These are phyloP conservation scores for Acipenser transmontanus DNA, from an alignment of 2,797 vertebrate genomes.

Conservation along the genomic window DNA sequence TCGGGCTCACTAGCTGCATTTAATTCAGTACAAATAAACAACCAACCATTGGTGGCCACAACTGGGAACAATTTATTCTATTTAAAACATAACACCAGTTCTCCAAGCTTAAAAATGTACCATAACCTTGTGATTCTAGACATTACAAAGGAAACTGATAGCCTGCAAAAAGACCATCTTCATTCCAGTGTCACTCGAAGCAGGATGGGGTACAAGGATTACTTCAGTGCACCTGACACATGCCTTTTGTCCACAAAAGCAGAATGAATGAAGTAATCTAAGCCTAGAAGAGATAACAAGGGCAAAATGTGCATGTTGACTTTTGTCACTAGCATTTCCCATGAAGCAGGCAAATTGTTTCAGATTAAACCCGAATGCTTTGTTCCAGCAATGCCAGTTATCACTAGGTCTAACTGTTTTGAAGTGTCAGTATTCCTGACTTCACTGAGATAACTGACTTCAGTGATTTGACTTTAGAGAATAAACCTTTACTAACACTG, in stretches of 20 bases:
- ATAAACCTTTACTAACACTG: too few species aligned
- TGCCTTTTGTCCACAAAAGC: slow-evolving; percentile 48
- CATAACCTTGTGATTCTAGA: slow-evolving; percentile 37
- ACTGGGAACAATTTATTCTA: slow-evolving; percentile 22
- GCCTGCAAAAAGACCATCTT: slow-evolving; percentile 46
- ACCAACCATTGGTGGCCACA: slow-evolving; percentile 23
- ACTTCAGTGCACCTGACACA: slow-evolving; percentile 53
- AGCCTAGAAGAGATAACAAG: slow-evolving; percentile 42
- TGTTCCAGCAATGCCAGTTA: neutral
- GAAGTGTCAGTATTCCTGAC: slow-evolving; percentile 3
- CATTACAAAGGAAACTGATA: slow-evolving; percentile 67
- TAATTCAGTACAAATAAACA: too few species aligned
- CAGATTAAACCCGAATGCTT: slow-evolving; percentile 20
- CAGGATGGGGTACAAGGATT: slow-evolving; percentile 65
- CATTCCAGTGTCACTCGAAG: slow-evolving; percentile 53
- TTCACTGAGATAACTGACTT: neutral
- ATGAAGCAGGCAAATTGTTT: slow-evolving; percentile 47
- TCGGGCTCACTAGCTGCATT: too few species aligned
- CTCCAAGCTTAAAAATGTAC: slow-evolving; percentile 20
- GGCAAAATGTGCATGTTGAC: slow-evolving; percentile 30
- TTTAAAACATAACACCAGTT: too few species aligned
- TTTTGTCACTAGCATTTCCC: slow-evolving; percentile 63
- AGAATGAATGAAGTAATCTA: slow-evolving; percentile 52
- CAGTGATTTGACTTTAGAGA: too few species aligned
- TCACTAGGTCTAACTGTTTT: slow-evolving; percentile 20